Percentiles rank a stretch among this genome's conserved stretches.
phyloP scores from a whole-genome alignment of 2,888 invertebrate genomes.

The Deilephila elpenor region DNA sequence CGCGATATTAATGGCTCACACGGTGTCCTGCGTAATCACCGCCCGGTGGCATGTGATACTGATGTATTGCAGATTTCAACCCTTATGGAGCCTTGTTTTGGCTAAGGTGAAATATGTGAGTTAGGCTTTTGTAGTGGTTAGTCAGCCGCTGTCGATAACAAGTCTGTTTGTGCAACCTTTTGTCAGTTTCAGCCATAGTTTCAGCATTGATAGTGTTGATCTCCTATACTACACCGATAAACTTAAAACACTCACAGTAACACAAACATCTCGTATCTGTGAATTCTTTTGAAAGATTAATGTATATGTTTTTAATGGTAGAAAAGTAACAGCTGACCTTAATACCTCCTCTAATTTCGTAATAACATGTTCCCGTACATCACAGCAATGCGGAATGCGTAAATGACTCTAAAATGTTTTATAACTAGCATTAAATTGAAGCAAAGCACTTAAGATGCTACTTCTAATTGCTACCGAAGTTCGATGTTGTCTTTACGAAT shows the following conservation, averaged over 20 bases:
- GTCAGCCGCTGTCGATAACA: no score
- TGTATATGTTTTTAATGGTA: background rate
- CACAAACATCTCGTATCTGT: background rate
- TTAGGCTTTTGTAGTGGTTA: no score
- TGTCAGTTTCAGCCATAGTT: no score
- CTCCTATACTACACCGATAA: background rate
- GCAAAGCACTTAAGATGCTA: slow-evolving; percentile 13
- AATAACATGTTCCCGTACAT: slow-evolving; percentile 4
- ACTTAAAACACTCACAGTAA: background rate
- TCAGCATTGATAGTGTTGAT: background rate
- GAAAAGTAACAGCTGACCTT: slow-evolving; percentile 2
- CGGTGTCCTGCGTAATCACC: slow-evolving; percentile 61
- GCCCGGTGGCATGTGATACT: slow-evolving; percentile 57
- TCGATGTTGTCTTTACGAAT: slow-evolving; percentile 19
- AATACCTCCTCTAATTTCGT: background rate
- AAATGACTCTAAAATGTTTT: slow-evolving; percentile 30
- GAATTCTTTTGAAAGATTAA: background rate
- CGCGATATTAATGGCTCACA: slow-evolving; percentile 68
- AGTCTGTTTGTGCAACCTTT: no score
- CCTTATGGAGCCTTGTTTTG: slow-evolving; percentile 23
- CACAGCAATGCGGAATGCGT: background rate
- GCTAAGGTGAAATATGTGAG: no score
- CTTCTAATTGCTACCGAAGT: slow-evolving; percentile 16
- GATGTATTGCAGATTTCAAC: slow-evolving; percentile 54
- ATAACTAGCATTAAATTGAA: slow-evolving; percentile 18